Conservation (phyloP, 2,888 invertebrate genomes). For the Agrochola circellaris region DNA sequence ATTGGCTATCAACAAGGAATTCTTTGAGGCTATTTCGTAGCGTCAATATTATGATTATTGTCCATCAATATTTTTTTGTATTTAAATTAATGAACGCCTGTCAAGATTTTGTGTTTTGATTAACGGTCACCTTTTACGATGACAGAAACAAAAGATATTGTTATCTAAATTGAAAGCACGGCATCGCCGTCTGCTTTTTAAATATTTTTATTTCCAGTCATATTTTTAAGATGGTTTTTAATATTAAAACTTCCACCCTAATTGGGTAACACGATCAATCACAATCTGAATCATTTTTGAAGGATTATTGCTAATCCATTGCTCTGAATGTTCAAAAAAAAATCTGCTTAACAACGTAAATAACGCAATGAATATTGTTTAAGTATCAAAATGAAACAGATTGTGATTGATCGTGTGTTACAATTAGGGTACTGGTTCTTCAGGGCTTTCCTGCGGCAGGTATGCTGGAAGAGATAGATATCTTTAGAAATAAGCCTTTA, state of each 20-base stretch:
- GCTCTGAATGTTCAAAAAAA: too few relatives aligned
- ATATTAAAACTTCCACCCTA: not conserved
- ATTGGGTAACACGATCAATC: too few relatives aligned
- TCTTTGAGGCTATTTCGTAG: not conserved
- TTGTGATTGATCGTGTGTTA: too few relatives aligned
- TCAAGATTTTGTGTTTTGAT: constrained; percentile 42
- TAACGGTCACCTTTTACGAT: not conserved
- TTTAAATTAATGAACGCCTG: constrained; percentile 42
- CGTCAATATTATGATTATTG: constrained; percentile 33
- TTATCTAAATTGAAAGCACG: not conserved
- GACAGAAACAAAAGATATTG: constrained; percentile 15
- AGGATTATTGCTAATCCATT: too few relatives aligned
- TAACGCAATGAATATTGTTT: too few relatives aligned
- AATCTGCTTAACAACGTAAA: too few relatives aligned
- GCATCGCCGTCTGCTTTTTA: not conserved
- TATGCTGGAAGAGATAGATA: not conserved
- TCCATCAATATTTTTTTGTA: constrained; percentile 29
- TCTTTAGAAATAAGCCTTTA: not conserved
- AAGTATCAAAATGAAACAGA: too few relatives aligned
- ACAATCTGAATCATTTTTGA: too few relatives aligned
- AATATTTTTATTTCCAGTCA: not conserved
- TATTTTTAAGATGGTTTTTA: not conserved
- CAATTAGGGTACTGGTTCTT: not conserved
- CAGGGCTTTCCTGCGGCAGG: not conserved
- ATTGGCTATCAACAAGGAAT: constrained; percentile 25